These are phyloP conservation scores for Clitarchus hookeri DNA, from an alignment of 2,888 invertebrate genomes.

Conservation along the genomic window DNA sequence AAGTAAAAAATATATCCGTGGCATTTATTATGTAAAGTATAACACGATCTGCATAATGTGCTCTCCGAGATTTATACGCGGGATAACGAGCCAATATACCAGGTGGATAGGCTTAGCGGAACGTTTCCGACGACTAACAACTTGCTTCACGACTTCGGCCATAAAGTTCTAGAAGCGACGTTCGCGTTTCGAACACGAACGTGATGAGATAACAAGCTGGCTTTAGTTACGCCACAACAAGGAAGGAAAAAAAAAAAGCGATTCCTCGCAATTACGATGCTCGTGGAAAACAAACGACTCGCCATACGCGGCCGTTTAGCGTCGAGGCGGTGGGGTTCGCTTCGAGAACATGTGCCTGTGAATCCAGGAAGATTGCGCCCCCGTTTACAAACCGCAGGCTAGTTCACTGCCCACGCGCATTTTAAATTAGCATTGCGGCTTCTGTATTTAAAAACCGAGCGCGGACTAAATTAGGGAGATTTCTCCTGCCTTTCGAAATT, in stretches of 20 bases:
- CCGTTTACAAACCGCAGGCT: not conserved
- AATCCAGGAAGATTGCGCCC: not conserved
- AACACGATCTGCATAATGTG: not conserved
- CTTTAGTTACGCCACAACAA: not conserved
- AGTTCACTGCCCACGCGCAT: not conserved
- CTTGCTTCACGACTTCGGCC: not conserved
- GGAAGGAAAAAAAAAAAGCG: no score
- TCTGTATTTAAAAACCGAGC: not conserved
- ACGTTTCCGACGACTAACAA: not conserved
- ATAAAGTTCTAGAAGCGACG: not conserved
- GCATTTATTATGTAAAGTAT: not conserved
- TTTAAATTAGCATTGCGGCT: not conserved
- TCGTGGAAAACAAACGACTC: not conserved
- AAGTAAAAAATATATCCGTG: not conserved
- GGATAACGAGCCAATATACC: not conserved
- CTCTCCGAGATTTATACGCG: not conserved
- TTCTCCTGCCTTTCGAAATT: not conserved
- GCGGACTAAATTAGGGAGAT: not conserved
- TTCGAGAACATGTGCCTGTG: not conserved
- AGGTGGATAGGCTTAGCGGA: not conserved
- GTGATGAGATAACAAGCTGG: not conserved
- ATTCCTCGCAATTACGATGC: not conserved
- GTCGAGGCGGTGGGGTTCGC: not conserved
- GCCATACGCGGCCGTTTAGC: not conserved
- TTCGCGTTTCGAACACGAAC: not conserved